These are phyloP conservation scores for Antigone vipio DNA, from an alignment of 2,113 vertebrate genomes.

Conservation along the genomic window DNA sequence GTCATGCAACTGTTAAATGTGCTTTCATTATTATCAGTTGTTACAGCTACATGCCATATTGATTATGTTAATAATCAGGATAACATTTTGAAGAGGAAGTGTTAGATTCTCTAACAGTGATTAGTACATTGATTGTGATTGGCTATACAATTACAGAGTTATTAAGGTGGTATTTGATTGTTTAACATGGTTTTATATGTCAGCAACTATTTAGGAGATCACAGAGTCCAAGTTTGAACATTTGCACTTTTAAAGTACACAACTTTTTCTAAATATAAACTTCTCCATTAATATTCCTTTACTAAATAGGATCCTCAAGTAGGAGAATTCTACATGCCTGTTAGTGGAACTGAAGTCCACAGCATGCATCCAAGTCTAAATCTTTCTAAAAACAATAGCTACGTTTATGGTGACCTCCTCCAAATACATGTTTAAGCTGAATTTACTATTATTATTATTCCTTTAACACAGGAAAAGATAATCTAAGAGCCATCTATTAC, in stretches of 20 bases:
- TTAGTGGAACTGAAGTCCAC: not conserved
- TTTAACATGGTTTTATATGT: not conserved
- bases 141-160: not conserved
- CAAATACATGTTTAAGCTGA: not conserved
- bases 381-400: not conserved
- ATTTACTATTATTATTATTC: not conserved
- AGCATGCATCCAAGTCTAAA: not conserved
- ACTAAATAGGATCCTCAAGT: not conserved
- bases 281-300: not conserved
- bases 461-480: not conserved
- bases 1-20: not conserved
- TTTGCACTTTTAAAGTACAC: not conserved
- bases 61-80: not conserved
- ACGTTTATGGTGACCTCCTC: not conserved
- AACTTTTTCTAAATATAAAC: not conserved
- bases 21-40: not conserved
- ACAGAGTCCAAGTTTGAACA: accelerated
- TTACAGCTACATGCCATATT: not conserved
- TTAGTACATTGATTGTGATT: not conserved
- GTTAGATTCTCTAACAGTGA: constrained; percentile 4
- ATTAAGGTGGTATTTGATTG: not conserved
- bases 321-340: not conserved
- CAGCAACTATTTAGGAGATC: not conserved
- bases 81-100: not conserved
- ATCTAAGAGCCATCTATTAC: not conserved